A percentile compares a stretch with the other conserved stretches of the same genome.
phyloP scores from a whole-genome alignment of 2,113 vertebrate genomes.

The Tinamus guttatus region DNA sequence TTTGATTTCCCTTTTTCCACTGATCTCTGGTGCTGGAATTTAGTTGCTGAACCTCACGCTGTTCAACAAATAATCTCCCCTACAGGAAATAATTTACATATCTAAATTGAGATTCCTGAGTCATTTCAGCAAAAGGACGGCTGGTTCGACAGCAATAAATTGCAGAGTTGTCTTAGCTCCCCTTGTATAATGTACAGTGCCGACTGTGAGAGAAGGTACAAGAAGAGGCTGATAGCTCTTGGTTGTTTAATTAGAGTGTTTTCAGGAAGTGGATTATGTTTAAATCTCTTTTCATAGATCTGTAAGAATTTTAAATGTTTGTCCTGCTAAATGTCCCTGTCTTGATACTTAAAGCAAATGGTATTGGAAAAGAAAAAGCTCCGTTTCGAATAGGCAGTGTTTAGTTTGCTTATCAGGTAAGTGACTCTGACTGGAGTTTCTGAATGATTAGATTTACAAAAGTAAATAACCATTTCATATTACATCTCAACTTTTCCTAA shows the following conservation, averaged over 20 bases:
- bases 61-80: not conserved
- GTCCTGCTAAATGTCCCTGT: not conserved
- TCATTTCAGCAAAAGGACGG: not conserved
- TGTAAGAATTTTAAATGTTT: not conserved
- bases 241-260: not conserved
- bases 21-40: not conserved
- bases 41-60: not conserved
- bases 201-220: rapidly evolving
- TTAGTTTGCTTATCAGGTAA: not conserved
- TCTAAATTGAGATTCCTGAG: not conserved
- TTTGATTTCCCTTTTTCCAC: not conserved
- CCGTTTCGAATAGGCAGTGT: rapidly evolving
- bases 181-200: not conserved
- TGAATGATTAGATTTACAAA: rapidly evolving
- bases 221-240: not conserved
- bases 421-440: not conserved
- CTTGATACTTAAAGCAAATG: rapidly evolving
- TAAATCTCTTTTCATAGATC: not conserved
- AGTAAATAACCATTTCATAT: not conserved
- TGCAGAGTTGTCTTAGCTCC: not conserved
- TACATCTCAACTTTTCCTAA: not conserved
- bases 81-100: rapidly evolving
- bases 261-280: not conserved
- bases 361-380: not conserved
- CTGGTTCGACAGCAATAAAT: rapidly evolving